Conservation (phyloP, 2,888 invertebrate species). For the Sarcophaga variegata region DNA sequence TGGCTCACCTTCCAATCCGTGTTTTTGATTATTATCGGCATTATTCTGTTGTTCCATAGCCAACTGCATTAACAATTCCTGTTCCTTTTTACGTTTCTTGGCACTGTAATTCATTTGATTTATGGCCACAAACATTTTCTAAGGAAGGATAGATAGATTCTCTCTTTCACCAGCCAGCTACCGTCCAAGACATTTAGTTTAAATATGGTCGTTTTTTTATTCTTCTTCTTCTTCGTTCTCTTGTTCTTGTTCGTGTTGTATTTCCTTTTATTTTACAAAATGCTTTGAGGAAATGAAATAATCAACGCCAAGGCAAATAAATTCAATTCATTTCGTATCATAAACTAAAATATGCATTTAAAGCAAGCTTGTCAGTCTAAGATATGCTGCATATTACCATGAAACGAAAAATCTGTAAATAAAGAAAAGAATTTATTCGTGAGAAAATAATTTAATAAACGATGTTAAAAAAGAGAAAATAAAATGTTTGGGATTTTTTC, state of each 20-base stretch:
- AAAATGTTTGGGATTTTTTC: too few species aligned
- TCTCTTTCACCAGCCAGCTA: slow-evolving; percentile 19
- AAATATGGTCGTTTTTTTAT: slow-evolving; percentile 15
- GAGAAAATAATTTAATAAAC: not conserved
- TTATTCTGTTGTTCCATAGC: slow-evolving; percentile 10
- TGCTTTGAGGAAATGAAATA: slow-evolving; percentile 26
- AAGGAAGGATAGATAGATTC: slow-evolving; percentile 6
- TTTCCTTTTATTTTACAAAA: not conserved
- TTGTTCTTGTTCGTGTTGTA: not conserved
- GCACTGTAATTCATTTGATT: slow-evolving; percentile 76
- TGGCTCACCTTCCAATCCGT: slow-evolving; percentile 52
- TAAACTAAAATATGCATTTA: slow-evolving; percentile 13
- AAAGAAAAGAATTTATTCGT: not conserved
- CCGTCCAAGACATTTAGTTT: slow-evolving; percentile 45
- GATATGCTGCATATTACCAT: not conserved
- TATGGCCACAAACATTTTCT: slow-evolving; percentile 77
- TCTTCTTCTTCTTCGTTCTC: slow-evolving; percentile 16
- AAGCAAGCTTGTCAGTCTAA: slow-evolving; percentile 39
- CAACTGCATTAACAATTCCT: slow-evolving; percentile 48
- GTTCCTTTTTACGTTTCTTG: slow-evolving; percentile 71
- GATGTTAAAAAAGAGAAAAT: too few species aligned
- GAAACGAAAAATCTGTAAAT: slow-evolving; percentile 13
- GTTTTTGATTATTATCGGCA: not conserved
- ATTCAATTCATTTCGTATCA: slow-evolving; percentile 39
- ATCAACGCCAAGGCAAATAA: slow-evolving; percentile 45